phyloP scores from a whole-genome alignment of 2,888 invertebrate genomes.

The Lepidocyrtoides sp. region DNA sequence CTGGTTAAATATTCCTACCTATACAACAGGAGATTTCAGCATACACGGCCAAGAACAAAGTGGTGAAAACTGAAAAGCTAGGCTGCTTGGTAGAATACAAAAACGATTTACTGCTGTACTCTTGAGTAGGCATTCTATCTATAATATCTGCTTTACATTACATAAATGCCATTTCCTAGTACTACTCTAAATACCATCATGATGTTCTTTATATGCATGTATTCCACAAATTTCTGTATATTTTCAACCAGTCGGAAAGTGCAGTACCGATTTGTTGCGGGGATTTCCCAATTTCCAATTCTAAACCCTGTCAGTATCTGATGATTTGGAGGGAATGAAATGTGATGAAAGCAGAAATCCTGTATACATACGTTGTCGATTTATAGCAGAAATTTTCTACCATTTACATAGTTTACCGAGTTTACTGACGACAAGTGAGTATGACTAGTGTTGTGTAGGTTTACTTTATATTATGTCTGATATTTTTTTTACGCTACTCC shows the following conservation, averaged over 20 bases:
- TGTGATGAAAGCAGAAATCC: constrained; percentile 21
- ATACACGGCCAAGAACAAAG: not conserved
- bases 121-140: not conserved
- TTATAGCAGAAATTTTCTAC: no score
- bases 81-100: not conserved
- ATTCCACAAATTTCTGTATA: not conserved
- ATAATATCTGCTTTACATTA: not conserved
- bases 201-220: not conserved
- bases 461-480: not conserved
- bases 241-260: no score
- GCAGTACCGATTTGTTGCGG: no score
- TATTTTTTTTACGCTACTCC: constrained; percentile 20
- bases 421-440: not conserved
- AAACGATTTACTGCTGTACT: not conserved
- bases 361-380: not conserved
- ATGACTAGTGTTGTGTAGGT: no score
- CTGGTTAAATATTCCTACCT: not conserved
- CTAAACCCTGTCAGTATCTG: not conserved
- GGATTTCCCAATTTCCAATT: no score
- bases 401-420: not conserved
- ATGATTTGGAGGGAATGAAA: constrained; percentile 26
- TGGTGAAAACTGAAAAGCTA: constrained; percentile 29
- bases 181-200: not conserved
- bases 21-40: constrained; percentile 1
- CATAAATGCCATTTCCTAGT: not conserved